Evolutionary conservation across 2,113 vertebrate species (phyloP), one percentile per base, ranked within the genome.

Genomic region (Setophaga coronata): DNA sequence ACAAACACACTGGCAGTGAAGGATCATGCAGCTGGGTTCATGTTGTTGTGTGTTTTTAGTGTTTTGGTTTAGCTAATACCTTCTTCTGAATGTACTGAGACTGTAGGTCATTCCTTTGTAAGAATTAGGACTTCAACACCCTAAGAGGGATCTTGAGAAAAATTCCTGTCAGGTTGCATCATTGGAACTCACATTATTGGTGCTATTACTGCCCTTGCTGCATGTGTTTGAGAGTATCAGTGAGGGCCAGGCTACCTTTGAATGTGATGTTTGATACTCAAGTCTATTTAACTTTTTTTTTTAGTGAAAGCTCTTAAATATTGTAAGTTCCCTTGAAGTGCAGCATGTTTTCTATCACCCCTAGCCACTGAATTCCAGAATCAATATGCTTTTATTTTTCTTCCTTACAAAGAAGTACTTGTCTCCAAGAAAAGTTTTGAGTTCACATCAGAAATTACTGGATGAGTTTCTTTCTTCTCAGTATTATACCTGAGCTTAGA

Each of bases 201-300:
- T 80, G 51, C 10, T 83, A 43, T 18, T 51, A 9, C 24, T 70
- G 12, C 8, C 6, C 13, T 54, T 45, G 33, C 25, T 74, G 15
- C 7, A 1, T 28, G 6, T 26, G 4, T 1, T 4, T 9, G 14
- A 26, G 18, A 40, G 0, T 58, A 11, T 54, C 11, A 8, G 13
- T 50, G 71, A 79, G 15, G 33, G 36, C 12, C 45, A 26, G 45
- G 25, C 38, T 54, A 0, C 47, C 23, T 73, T 73, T 70, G 21
- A 53, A 18, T 31, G 29, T 62, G 12, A 40, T 77, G 47, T 21
- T 21, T 80, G 48, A 45, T 81, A 16, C 24, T 90, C 33, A 62
- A 54, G 29, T 42, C 47, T n/a, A 3, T n/a, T 38, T 28, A n/a
- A 33, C 7, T 47, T 54, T 2, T 26, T 54, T 61, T 93, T 84